Conservation (phyloP, 2,888 invertebrate genomes). For the Tipula helvola region DNA sequence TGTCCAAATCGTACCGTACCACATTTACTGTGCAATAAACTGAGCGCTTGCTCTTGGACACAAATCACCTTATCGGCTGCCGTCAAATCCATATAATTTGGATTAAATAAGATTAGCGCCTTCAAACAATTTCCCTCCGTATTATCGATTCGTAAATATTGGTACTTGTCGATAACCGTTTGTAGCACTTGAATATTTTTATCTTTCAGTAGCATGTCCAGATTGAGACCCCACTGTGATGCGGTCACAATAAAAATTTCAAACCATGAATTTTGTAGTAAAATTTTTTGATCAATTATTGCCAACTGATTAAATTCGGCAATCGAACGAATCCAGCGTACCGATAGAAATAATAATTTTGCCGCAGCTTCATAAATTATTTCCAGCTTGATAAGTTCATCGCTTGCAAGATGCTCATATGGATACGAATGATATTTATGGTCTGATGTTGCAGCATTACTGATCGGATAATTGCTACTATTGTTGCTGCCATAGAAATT, state of each 20-base stretch:
- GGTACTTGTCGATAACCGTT: constrained; percentile 52
- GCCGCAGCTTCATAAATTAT: constrained; percentile 58
- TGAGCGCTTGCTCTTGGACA: constrained; percentile 69
- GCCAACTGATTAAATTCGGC: constrained; percentile 59
- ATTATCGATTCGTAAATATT: constrained; percentile 56
- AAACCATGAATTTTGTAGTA: constrained; percentile 70
- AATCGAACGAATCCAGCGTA: constrained; percentile 70
- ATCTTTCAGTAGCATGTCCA: constrained; percentile 4
- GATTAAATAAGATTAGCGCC: constrained; percentile 66
- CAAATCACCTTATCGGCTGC: constrained; percentile 48
- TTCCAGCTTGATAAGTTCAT: constrained; percentile 26
- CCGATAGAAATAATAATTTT: constrained; percentile 59
- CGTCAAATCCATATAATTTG: constrained; percentile 52
- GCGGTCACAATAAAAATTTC: constrained; percentile 73
- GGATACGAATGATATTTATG: not conserved
- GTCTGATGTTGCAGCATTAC: not conserved
- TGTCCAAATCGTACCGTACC: constrained; percentile 53
- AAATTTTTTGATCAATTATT: constrained; percentile 49
- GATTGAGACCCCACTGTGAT: constrained; percentile 52
- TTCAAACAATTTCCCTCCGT: constrained; percentile 79
- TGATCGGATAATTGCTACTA: not conserved
- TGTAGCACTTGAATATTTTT: constrained; percentile 38
- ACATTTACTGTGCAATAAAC: constrained; percentile 63
- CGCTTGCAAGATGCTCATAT: not conserved
- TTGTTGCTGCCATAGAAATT: not conserved